These are phyloP conservation scores for Lynx canadensis DNA, from an alignment of 2,113 vertebrate genomes.

Conservation along the genomic window DNA sequence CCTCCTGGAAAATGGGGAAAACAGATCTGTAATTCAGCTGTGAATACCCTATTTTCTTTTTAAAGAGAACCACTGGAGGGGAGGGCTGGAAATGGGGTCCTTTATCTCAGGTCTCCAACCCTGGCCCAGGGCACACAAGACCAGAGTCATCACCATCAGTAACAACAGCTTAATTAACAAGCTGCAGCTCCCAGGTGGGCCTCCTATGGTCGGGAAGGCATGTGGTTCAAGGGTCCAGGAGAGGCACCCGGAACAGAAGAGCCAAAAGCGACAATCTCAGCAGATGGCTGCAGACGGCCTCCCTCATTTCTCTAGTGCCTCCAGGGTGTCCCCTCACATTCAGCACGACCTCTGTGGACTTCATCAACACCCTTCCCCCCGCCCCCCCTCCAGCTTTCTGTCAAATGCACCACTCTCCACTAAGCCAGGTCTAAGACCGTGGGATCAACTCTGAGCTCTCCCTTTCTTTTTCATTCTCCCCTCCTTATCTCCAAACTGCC, in stretches of 20 bases:
- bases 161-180: neutral
- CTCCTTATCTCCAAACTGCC: neutral
- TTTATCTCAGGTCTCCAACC: constrained; percentile 40
- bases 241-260: rapidly evolving
- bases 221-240: neutral
- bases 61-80: neutral
- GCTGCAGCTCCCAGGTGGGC: neutral
- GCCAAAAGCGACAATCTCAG: neutral
- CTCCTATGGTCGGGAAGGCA: rapidly evolving
- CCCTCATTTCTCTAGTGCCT: neutral
- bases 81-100: neutral
- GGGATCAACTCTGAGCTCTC: too few species aligned
- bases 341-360: neutral
- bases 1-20: constrained; percentile 54
- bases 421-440: neutral
- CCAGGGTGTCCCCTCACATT: neutral
- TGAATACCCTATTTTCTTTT: constrained; percentile 27
- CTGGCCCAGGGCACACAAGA: neutral
- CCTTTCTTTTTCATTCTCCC: neutral
- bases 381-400: neutral
- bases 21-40: constrained; percentile 13
- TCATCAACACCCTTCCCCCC: rapidly evolving
- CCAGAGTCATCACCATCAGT: neutral
- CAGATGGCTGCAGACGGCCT: neutral
- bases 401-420: neutral